Evolutionary conservation across 1,140 invertebrate genomes (phyloP).

Genomic region (Holotrichia oblita): DNA sequence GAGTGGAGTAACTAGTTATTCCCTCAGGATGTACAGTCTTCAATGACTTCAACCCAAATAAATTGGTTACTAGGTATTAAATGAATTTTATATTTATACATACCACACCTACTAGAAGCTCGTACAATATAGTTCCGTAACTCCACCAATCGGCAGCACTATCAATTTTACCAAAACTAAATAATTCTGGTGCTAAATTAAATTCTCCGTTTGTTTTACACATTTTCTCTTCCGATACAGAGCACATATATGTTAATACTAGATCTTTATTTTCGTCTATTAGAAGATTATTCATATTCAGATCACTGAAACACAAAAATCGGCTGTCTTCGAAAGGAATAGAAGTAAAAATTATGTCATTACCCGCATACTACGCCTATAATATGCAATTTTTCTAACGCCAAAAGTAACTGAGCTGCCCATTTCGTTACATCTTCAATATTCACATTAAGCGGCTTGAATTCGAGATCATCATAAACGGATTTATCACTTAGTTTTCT

Average conservation of each 20-base stretch:
- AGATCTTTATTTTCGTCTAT: constrained; percentile 75
- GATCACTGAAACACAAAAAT: constrained; percentile 66
- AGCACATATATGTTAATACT: constrained; percentile 71
- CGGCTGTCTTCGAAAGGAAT: no score
- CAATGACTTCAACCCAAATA: constrained; percentile 62
- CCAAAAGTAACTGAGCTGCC: constrained; percentile 76
- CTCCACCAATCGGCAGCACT: constrained; percentile 82
- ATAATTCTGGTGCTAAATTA: constrained; percentile 76
- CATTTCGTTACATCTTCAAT: constrained; percentile 66
- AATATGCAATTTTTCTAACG: constrained; percentile 72
- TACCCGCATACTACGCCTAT: constrained; percentile 66
- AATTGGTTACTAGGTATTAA: neutral
- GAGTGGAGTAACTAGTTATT: constrained; percentile 64
- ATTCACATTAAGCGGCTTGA: constrained; percentile 21
- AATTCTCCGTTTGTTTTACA: constrained; percentile 61
- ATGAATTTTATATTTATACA: neutral
- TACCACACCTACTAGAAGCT: constrained; percentile 72
- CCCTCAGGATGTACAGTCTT: constrained; percentile 65
- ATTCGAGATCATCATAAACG: constrained; percentile 9
- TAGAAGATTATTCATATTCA: constrained; percentile 78
- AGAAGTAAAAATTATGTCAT: neutral
- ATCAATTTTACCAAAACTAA: constrained; percentile 63
- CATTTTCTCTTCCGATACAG: constrained; percentile 56
- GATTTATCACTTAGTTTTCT: constrained; percentile 27
- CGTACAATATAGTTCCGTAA: constrained; percentile 79